Evolutionary conservation across 2,113 vertebrate genomes (phyloP).

Genomic region (Steatornis caripensis): DNA sequence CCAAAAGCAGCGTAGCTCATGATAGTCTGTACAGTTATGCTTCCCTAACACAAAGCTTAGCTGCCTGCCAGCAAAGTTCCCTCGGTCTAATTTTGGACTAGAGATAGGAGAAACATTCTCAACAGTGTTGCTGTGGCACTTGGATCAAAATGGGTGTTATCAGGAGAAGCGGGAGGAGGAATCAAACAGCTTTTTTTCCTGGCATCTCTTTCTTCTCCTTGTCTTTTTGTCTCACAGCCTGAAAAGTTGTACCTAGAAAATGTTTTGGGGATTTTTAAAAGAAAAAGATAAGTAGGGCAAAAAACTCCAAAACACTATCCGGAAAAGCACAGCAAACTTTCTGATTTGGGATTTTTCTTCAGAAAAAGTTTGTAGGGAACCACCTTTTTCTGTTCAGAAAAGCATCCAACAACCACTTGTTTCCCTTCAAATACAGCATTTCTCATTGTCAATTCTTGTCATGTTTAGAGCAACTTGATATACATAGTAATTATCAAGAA

Average conservation of each 20-base stretch:
- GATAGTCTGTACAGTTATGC: background rate
- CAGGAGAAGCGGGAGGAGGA: background rate
- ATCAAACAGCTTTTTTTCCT: background rate
- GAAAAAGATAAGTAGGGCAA: background rate
- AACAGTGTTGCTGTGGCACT: background rate
- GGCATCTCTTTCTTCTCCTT: background rate
- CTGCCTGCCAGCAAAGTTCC: background rate
- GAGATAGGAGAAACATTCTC: slow-evolving; percentile 37
- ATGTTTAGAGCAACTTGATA: background rate
- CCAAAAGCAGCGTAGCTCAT: background rate
- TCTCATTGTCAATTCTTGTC: background rate
- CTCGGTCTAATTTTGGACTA: slow-evolving; percentile 25
- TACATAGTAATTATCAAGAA: background rate
- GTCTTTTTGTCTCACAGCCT: background rate
- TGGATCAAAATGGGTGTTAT: slow-evolving; percentile 8
- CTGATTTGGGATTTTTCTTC: background rate
- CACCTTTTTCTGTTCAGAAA: background rate
- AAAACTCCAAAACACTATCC: background rate
- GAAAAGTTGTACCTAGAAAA: background rate
- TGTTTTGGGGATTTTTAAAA: background rate
- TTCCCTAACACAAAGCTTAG: background rate
- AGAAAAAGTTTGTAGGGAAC: background rate
- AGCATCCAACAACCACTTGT: background rate
- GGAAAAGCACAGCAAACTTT: background rate
- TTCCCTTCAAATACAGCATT: background rate